A percentile compares a stretch with the other conserved stretches of the same genome.
Conservation (phyloP, 2,888 invertebrate species). For the Troides oblongomaculatus region DNA sequence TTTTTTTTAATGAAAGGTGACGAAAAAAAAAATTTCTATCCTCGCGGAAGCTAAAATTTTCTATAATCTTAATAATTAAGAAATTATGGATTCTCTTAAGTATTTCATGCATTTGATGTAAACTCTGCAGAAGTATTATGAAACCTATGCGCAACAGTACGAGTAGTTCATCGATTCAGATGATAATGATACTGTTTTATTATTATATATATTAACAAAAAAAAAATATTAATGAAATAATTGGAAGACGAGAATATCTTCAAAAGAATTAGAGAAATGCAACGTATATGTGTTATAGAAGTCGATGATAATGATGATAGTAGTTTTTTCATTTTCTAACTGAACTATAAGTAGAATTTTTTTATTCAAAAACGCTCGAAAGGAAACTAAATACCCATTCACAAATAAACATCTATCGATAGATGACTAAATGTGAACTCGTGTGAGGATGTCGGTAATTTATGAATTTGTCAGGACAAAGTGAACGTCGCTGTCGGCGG, state of each 20-base stretch:
- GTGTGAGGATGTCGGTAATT: slow-evolving; percentile 78
- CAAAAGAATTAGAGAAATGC: not conserved
- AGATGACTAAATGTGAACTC: slow-evolving; percentile 55
- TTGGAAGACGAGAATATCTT: not conserved
- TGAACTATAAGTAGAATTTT: not conserved
- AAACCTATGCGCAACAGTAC: no score
- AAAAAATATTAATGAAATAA: not conserved
- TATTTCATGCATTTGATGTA: no score
- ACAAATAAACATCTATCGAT: slow-evolving; percentile 68
- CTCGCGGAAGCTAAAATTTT: no score
- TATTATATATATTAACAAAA: not conserved
- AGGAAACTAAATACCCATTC: slow-evolving; percentile 40
- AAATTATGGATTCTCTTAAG: no score
- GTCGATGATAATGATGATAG: not conserved
- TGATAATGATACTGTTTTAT: not conserved
- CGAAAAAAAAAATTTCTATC: no score
- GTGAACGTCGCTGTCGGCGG: slow-evolving; percentile 67
- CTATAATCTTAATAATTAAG: no score
- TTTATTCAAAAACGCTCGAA: not conserved
- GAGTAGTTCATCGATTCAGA: no score
- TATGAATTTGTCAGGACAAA: slow-evolving; percentile 79
- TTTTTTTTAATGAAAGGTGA: no score
- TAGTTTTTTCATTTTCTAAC: not conserved
- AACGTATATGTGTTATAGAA: not conserved
- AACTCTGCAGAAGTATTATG: no score